A percentile compares a stretch with the other conserved stretches of the same genome.
Conservation (phyloP, 2,888 invertebrate genomes). For the Oeneis ivallda region DNA sequence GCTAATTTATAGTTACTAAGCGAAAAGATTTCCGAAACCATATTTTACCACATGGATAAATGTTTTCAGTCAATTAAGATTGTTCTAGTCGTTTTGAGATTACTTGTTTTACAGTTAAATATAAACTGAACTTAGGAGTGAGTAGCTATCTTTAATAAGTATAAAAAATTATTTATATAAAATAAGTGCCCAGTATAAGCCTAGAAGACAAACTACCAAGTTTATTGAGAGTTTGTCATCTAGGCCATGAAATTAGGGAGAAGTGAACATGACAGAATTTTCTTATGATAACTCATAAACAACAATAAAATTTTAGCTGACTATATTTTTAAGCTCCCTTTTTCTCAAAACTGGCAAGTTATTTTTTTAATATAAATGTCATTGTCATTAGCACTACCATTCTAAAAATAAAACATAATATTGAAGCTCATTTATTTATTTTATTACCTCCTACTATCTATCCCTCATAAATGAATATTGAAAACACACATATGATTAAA, state of each 20-base stretch:
- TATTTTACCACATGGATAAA: conserved; percentile 41
- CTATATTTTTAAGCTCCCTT: neutral
- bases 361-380: conserved; percentile 3
- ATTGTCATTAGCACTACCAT: conserved; percentile 37
- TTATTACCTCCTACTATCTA: conserved; percentile 19
- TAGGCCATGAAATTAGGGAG: neutral
- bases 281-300: no score
- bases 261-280: neutral
- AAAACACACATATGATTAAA: neutral
- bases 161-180: neutral
- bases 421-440: conserved; percentile 28
- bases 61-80: conserved; percentile 73
- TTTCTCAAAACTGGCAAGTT: no score
- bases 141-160: no score
- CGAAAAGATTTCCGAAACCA: neutral
- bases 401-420: conserved; percentile 39
- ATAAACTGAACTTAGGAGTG: neutral
- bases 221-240: no score
- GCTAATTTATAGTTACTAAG: neutral
- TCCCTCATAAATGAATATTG: neutral
- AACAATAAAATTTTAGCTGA: neutral
- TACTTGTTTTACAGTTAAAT: conserved; percentile 38
- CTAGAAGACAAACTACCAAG: no score
- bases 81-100: conserved; percentile 77
- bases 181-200: no score